Conservation (phyloP, 2,797 vertebrate genomes). For the Xenentodon cancila region DNA sequence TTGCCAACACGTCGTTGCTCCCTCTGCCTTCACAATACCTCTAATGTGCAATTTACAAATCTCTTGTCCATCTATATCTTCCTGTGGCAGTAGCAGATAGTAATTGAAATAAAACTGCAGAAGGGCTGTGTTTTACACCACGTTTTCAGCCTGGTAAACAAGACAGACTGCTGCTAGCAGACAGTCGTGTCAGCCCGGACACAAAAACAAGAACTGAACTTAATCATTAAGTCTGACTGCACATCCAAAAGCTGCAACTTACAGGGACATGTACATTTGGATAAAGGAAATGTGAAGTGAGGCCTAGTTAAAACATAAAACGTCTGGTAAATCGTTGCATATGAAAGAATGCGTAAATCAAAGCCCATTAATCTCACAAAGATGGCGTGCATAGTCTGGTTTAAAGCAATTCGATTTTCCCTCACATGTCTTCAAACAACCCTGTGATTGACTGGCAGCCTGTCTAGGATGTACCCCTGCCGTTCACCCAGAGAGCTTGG, state of each 20-base stretch:
- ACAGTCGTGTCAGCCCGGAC: conserved; percentile 57
- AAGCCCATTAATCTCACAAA: neutral
- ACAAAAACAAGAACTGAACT: conserved; percentile 33
- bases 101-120: conserved; percentile 56
- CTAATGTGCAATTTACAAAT: conserved; percentile 46
- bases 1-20: neutral
- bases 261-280: conserved; percentile 18
- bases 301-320: neutral
- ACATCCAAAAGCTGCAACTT: conserved; percentile 41
- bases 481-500: too few species aligned
- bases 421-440: neutral
- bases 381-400: neutral
- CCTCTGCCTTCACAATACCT: conserved; percentile 11
- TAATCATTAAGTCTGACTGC: conserved; percentile 46
- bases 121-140: conserved; percentile 60
- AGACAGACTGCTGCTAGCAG: conserved; percentile 52
- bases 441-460: too few species aligned
- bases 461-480: too few species aligned
- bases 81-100: conserved; percentile 63
- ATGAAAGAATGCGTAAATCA: neutral
- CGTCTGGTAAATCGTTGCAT: neutral
- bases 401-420: neutral
- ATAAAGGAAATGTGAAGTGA: conserved; percentile 12
- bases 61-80: conserved; percentile 59
- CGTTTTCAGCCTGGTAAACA: conserved; percentile 55